Conservation (phyloP, 1,140 invertebrate species). For the Drosophila repleta region DNA sequence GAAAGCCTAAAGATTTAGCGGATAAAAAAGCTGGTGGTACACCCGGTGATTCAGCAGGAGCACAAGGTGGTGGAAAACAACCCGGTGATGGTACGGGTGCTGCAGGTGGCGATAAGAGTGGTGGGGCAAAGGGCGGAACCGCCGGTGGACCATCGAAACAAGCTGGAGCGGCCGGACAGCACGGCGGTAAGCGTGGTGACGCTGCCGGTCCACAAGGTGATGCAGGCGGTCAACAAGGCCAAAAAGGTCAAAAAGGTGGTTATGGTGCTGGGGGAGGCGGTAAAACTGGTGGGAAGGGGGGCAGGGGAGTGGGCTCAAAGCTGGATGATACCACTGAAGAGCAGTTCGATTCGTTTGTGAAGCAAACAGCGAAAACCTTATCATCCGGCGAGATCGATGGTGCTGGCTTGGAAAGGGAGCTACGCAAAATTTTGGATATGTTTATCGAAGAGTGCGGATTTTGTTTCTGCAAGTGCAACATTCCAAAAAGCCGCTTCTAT, state of each 20-base stretch:
- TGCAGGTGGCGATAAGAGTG: not conserved
- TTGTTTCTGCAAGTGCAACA: conserved; percentile 67
- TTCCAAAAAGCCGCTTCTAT: conserved; percentile 70
- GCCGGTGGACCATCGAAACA: too few species aligned
- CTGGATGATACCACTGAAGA: conserved; percentile 39
- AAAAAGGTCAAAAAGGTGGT: not conserved
- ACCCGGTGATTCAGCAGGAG: not conserved
- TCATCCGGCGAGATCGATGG: conserved; percentile 57
- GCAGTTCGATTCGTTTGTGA: conserved; percentile 59
- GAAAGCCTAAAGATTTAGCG: not conserved
- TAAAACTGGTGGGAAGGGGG: not conserved
- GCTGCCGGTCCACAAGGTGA: not conserved
- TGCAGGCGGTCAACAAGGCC: not conserved
- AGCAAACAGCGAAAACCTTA: conserved; percentile 47
- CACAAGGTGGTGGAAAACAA: too few species aligned
- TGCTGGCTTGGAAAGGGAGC: conserved; percentile 50
- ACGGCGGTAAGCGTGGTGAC: not conserved
- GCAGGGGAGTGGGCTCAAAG: not conserved
- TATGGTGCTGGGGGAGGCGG: not conserved
- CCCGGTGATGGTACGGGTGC: not conserved
- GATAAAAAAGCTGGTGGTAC: not conserved
- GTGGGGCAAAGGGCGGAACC: not conserved
- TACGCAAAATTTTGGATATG: conserved; percentile 67
- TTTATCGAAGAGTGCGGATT: conserved; percentile 71
- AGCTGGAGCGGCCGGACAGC: not conserved